Percentiles rank a stretch among this genome's conserved stretches.
Evolutionary conservation across 2,888 invertebrate species (phyloP).

Genomic region (Apeira syringaria): DNA sequence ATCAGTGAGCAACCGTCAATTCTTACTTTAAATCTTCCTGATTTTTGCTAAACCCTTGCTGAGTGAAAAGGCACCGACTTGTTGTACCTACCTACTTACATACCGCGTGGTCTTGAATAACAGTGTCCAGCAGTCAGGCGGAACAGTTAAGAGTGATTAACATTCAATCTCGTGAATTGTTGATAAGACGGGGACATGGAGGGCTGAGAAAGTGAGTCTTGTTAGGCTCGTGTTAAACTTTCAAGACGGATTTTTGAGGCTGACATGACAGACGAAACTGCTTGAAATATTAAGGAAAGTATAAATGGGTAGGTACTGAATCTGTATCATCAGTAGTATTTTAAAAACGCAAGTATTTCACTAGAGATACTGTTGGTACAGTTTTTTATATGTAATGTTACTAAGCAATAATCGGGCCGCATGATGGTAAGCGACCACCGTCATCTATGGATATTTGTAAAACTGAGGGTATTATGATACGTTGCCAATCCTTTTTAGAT

Average conservation of each 20-base stretch:
- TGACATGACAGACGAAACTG: constrained; percentile 9
- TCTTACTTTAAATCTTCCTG: no score
- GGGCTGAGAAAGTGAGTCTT: constrained; percentile 37
- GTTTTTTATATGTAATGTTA: no score
- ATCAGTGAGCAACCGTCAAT: no score
- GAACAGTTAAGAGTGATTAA: constrained; percentile 31
- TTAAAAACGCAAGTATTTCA: no score
- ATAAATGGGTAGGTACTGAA: constrained; percentile 1
- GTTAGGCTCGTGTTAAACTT: constrained; percentile 32
- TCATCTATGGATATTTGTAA: no score
- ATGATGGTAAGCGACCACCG: no score
- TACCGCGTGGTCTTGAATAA: constrained; percentile 11
- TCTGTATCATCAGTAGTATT: no score
- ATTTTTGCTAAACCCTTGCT: not conserved
- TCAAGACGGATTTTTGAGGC: constrained; percentile 18
- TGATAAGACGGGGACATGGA: constrained; percentile 29
- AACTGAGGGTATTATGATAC: no score
- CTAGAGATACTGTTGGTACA: no score
- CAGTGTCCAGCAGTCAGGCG: constrained; percentile 16
- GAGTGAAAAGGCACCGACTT: no score
- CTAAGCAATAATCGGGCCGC: no score
- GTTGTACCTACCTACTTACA: not conserved
- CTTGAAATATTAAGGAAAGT: constrained; percentile 7
- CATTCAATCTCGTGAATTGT: constrained; percentile 32
- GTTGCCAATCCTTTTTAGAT: no score